Evolutionary conservation across 2,888 invertebrate genomes (phyloP), one percentile per base, ranked within the genome.

Genomic region (Drosophila anomelani): DNA sequence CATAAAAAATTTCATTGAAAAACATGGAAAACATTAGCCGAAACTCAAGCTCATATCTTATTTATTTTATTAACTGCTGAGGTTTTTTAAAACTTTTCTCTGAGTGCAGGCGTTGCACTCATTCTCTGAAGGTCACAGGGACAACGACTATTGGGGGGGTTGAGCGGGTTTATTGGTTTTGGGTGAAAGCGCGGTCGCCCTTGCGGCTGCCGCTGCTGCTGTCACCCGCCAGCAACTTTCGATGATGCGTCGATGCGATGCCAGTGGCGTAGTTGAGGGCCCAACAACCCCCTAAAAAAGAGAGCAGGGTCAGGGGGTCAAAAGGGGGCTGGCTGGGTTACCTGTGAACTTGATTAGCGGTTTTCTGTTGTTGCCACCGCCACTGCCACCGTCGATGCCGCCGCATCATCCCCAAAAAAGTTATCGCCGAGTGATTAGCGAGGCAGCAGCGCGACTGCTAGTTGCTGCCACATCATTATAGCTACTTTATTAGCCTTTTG

Each of bases 281-380:
- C 15, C 36, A 23, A 9, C 7, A 20, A 6, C 23, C 15, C 23
- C 15, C 10, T 13, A 1, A 4, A 10, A 15, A 34, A 34, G 15
- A 3, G 13, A 9, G 51, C 13, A 39, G 49, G 43, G 63, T 46
- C 29, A 39, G 1, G 20, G 41, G 62, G 39, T 53, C 34, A 23
- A 10, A 10, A 10, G 39, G 49, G 38, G 43, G n/a, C 32, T 12
- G 38, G 29, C 36, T 36, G 51, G 64, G 61, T 44, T 77, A 83
- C 88, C 89, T 87, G 82, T 85, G 87, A 85, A 86, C 88, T 91
- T 91, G 91, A 91, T 91, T 91, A 91, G 91, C 91, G 91, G 91
- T 91, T 90, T 87, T 81, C 51, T 23, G 51, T 36, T 36, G 51
- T 20, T 51, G 64, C 46, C 39, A 51, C 26, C 4, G 26, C 26